Evolutionary conservation across 2,113 vertebrate species (phyloP).

Genomic region (Marmota flaviventris): DNA sequence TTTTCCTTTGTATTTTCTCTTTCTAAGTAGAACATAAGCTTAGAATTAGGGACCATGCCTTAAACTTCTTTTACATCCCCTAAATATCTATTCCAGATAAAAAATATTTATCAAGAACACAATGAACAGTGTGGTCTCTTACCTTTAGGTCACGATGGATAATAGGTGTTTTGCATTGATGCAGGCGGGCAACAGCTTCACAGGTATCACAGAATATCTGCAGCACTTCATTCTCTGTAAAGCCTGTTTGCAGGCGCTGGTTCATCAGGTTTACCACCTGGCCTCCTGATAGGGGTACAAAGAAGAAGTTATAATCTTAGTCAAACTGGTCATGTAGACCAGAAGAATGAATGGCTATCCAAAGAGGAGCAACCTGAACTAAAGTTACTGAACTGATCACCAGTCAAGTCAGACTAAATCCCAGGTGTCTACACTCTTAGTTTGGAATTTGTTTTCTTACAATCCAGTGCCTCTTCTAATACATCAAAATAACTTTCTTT

Average conservation of each 20-base stretch:
- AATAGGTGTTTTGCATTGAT: constrained; percentile 97
- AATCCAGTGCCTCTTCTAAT: neutral
- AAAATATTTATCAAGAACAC: neutral
- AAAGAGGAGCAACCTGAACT: neutral
- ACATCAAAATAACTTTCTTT: constrained; percentile 35
- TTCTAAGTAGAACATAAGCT: neutral
- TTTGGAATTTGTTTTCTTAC: neutral
- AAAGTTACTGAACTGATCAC: neutral
- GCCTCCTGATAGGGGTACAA: constrained; percentile 89
- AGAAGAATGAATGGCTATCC: neutral
- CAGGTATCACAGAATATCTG: constrained; percentile 99
- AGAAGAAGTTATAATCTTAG: neutral
- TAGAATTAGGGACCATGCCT: neutral
- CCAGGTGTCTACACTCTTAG: neutral
- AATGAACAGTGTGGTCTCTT: constrained; percentile 34
- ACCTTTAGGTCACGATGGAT: constrained; percentile 98
- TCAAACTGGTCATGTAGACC: neutral
- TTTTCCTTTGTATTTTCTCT: constrained; percentile 42
- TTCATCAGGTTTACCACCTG: constrained; percentile 99
- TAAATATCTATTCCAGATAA: neutral
- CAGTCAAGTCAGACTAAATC: neutral
- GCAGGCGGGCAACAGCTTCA: constrained; percentile 95
- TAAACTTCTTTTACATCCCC: neutral
- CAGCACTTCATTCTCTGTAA: constrained; percentile 96
- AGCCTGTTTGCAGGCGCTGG: constrained; percentile 96